Conservation (phyloP, 2,113 vertebrate genomes). For the Mormoops blainvillei region DNA sequence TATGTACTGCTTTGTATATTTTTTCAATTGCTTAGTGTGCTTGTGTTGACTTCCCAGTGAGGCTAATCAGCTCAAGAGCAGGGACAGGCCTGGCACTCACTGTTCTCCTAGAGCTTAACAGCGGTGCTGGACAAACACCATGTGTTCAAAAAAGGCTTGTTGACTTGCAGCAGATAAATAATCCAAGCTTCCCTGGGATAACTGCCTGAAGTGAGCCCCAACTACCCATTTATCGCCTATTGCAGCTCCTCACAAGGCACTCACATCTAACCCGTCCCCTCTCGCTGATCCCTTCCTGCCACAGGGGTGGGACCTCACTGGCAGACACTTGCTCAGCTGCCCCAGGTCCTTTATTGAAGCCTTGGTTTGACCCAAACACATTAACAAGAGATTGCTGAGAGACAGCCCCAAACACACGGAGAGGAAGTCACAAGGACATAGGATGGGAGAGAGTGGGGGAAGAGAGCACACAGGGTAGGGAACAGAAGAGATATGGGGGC, state of each 20-base stretch:
- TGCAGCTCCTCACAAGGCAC: not conserved
- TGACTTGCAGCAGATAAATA: constrained; percentile 20
- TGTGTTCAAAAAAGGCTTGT: constrained; percentile 28
- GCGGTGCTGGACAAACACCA: not conserved
- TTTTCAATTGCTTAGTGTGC: not conserved
- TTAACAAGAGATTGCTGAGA: constrained; percentile 39
- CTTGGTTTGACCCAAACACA: constrained; percentile 66
- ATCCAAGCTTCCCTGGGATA: not conserved
- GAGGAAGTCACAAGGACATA: not conserved
- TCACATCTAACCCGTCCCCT: not conserved
- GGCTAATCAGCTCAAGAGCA: not conserved
- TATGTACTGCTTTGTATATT: constrained; percentile 2
- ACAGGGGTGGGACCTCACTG: not conserved
- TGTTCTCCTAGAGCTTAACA: constrained; percentile 25
- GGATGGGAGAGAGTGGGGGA: not conserved
- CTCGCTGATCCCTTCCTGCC: not conserved
- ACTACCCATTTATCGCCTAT: not conserved
- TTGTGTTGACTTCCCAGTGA: constrained; percentile 11
- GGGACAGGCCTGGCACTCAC: not conserved
- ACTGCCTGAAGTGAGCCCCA: not conserved
- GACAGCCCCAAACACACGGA: not conserved
- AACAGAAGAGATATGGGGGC: not conserved
- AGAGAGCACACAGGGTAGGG: not conserved
- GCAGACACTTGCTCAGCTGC: constrained; percentile 50
- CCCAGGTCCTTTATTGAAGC: constrained; percentile 71